Conservation (phyloP, 2,888 invertebrate genomes). For the Troides helena region DNA sequence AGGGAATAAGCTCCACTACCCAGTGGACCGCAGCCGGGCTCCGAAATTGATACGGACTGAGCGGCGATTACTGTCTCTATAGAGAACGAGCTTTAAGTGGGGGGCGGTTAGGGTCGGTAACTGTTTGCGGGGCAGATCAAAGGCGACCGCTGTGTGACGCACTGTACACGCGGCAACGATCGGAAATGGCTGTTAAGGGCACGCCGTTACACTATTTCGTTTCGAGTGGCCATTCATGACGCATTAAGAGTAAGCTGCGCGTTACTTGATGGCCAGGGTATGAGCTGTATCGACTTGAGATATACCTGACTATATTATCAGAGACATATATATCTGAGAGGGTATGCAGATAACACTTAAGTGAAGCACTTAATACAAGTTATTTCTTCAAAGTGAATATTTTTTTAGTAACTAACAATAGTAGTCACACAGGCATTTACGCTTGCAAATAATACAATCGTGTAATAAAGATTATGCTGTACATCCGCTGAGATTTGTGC, state of each 20-base stretch:
- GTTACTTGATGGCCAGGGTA: too few relatives aligned
- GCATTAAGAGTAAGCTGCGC: background rate
- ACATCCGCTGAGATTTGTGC: too few relatives aligned
- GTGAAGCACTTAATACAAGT: too few relatives aligned
- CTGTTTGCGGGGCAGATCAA: slow-evolving; percentile 56
- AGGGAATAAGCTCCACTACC: slow-evolving; percentile 20
- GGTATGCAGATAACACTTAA: too few relatives aligned
- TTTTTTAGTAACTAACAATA: too few relatives aligned
- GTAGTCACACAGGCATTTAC: too few relatives aligned
- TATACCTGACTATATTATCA: too few relatives aligned
- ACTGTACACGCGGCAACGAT: slow-evolving; percentile 64
- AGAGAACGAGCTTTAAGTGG: slow-evolving; percentile 46
- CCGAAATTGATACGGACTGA: slow-evolving; percentile 52
- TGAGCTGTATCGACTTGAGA: too few relatives aligned
- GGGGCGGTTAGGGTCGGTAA: slow-evolving; percentile 40
- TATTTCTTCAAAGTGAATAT: too few relatives aligned
- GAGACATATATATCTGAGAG: too few relatives aligned
- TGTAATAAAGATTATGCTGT: too few relatives aligned
- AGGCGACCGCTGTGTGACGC: slow-evolving; percentile 63
- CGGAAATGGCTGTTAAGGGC: slow-evolving; percentile 63
- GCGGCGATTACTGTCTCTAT: slow-evolving; percentile 42
- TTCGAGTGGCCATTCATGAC: background rate
- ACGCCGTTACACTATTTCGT: slow-evolving; percentile 32
- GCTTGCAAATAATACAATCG: too few relatives aligned
- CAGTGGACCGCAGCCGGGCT: slow-evolving; percentile 26